Percentiles rank a stretch among this genome's conserved stretches.
Evolutionary conservation across 2,888 invertebrate species (phyloP).

Genomic region (Oxyteleia sp.): DNA sequence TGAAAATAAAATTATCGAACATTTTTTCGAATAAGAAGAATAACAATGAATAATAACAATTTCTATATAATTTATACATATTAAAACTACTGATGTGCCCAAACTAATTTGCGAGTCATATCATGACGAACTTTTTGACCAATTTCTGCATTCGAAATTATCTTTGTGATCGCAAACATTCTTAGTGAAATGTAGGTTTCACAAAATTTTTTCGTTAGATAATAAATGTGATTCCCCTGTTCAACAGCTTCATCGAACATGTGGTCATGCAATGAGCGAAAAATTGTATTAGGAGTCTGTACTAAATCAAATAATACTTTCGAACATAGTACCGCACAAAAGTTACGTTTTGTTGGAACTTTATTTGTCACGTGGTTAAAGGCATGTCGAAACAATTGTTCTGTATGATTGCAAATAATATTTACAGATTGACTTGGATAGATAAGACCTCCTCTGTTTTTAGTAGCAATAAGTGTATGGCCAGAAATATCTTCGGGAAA

Average conservation of each 20-base stretch:
- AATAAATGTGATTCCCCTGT: constrained; percentile 2
- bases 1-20: too few relatives aligned
- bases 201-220: constrained; percentile 4
- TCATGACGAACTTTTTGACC: constrained; percentile 2
- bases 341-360: not conserved
- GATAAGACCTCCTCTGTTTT: constrained; percentile 5
- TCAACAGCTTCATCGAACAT: constrained; percentile 4
- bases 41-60: too few relatives aligned
- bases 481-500: too few relatives aligned
- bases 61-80: too few relatives aligned
- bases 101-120: constrained; percentile 7
- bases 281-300: not conserved
- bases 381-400: constrained; percentile 7
- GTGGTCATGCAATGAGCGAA: constrained; percentile 3
- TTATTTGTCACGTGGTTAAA: not conserved
- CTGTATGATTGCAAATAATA: not conserved
- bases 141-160: not conserved
- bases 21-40: too few relatives aligned
- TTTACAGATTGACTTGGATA: constrained; percentile 1
- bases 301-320: constrained; percentile 10
- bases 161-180: constrained; percentile 3
- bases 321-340: not conserved
- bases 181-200: not conserved
- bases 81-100: constrained; percentile 10
- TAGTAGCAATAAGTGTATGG: too few relatives aligned